Base-by-base conservation (phyloP, 2,888 invertebrate species). In the Cheilosia soror region DNA sequence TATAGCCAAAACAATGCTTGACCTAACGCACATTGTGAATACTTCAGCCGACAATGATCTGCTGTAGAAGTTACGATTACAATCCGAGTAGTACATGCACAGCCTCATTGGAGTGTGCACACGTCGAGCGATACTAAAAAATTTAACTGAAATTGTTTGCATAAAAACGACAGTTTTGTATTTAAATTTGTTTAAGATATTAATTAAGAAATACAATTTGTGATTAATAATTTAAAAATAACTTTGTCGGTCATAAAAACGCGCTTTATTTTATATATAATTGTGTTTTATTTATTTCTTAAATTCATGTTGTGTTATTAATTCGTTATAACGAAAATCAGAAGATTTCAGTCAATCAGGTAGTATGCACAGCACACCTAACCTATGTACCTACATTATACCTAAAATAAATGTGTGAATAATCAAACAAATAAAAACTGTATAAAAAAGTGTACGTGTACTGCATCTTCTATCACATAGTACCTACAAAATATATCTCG, bases 71-170 rank as follows among this genome's bases (percentile, higher is more conserved):
- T 92, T 90, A 2, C 20, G 20, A 20, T 20, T 20, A 20, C 20
- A 2, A 20, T 20, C 2, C 20, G 20, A 20, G 20, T 20, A 92
- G 92, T 92, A 89, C 89, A 88, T 90, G 92, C 92, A 92, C 92
- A 92, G 92, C 92, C 92, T 90, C 90, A 90, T 90, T 89, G 92
- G 92, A 92, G 92, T 92, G 92, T 92, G 92, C 92, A 91, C 91
- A 91, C 90, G 89, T 76, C 88, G 87, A 78, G 87, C 88, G 88
- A 66, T 53, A 80, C 29, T 40, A 58, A 42, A 49, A n/a, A 29
- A 58, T 75, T 60, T 44, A 71, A 80, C 44, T 20, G 47, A 57
- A 58, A 20, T 49, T 80, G 87, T 86, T 49, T 85, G 71, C 63
- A 87, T 84, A 82, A 42, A 79, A 79, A 47, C 11, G 31, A 85